Base-by-base conservation (phyloP, 2,113 vertebrate genomes). In the Lynx canadensis region DNA sequence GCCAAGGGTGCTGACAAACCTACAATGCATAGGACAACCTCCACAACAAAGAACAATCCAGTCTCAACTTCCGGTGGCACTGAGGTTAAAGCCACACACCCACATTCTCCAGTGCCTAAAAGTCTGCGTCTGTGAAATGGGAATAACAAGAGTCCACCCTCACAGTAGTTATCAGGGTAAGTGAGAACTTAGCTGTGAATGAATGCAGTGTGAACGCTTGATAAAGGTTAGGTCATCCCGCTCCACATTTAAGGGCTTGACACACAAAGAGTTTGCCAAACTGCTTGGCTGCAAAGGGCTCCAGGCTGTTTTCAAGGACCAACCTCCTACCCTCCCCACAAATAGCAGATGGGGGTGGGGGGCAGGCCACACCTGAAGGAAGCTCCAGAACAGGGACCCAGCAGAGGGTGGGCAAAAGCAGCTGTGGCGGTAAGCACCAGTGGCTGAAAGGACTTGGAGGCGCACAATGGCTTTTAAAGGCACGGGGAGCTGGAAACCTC, bases 301-400 rank as follows among this genome's bases (percentile, higher is more conserved):
- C 94, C n/a, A 50, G 52, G 52, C 60, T 79, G 52, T 80, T 89
- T 52, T 66, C 41, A 57, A 76, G 66, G 41, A 50, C 31, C 29
- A 55, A 11, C 0, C 13, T n/a, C 25, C 25, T 0, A 50, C 1
- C 6, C 21, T 1, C 19, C 41, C 14, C 31, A 33, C 19, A 29
- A 15, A 7, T 27, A 74, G 73, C 66, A 94, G 52, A 68, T 7
- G 2, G 2, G 7, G 65, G 45, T 45, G 45, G 55, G 27, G 15
- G 52, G 6, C 11, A 7, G 7, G 29, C 1, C 0, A 12, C 33
- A 33, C 36, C 48, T 68, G 69, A 78, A 82, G 71, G 36, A 29
- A 3, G 50, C 21, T 41, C 84, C n/a, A 66, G 38, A 13, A 65
- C 27, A 55, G 36, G 27, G 50, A 8, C 45, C 0, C 4, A 5